Evolutionary conservation across 2,888 invertebrate genomes (phyloP).

Genomic region (Invenusta paracnida): DNA sequence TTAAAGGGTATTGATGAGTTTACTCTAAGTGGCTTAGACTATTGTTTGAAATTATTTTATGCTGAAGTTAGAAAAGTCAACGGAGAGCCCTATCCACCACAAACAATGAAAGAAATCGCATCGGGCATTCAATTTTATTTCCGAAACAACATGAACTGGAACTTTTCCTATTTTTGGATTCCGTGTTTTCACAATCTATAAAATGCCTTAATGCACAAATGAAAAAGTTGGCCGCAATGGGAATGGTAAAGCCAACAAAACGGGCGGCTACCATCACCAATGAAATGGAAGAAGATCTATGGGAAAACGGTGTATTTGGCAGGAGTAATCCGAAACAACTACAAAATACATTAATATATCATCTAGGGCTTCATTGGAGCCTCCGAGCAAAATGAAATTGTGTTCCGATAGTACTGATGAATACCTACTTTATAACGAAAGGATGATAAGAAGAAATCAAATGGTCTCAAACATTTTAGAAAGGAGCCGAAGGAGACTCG

Average conservation of each 20-base stretch:
- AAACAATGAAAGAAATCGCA: too few species aligned
- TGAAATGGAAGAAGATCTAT: conserved; percentile 10
- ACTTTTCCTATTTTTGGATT: too few species aligned
- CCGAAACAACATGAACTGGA: too few species aligned
- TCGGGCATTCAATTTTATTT: too few species aligned
- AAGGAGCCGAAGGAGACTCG: neutral
- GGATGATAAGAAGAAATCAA: neutral
- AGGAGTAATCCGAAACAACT: neutral
- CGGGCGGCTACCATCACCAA: neutral
- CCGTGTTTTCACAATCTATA: too few species aligned
- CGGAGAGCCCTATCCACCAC: too few species aligned
- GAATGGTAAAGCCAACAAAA: neutral
- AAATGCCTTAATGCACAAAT: neutral
- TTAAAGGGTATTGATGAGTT: too few species aligned
- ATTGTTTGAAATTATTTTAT: too few species aligned
- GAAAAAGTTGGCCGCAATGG: neutral
- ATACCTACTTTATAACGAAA: neutral
- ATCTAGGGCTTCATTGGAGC: neutral
- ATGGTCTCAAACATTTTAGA: neutral
- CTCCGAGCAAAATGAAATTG: neutral
- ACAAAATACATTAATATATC: neutral
- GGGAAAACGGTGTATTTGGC: conserved; percentile 1
- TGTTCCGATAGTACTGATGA: neutral
- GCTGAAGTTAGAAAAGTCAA: too few species aligned
- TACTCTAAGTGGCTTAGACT: too few species aligned